Percentiles rank a stretch among this genome's conserved stretches.
Evolutionary conservation across 1,140 invertebrate genomes (phyloP).

Genomic region (Metaphire vulgaris): DNA sequence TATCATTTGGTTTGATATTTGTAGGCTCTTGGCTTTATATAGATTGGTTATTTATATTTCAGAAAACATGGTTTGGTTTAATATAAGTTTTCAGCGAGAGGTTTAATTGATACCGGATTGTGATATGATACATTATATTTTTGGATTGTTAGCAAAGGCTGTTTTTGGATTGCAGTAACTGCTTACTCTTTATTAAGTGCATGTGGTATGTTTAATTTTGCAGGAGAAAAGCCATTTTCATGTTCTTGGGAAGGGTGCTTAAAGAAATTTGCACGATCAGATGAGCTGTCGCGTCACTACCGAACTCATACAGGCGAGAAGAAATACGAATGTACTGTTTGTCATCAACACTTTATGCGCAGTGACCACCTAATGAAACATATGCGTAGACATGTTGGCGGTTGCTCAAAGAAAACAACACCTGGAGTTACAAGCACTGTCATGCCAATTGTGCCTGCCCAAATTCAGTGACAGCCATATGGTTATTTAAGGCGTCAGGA

Average conservation of each 20-base stretch:
- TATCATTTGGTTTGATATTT: too few species aligned
- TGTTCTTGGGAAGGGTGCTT: constrained; percentile 85
- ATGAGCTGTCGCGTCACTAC: constrained; percentile 82
- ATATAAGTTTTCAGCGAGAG: too few species aligned
- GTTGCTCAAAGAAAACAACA: background rate
- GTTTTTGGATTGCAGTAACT: too few species aligned
- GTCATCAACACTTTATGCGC: constrained; percentile 85
- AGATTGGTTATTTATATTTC: too few species aligned
- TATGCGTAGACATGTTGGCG: constrained; percentile 49
- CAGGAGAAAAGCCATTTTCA: constrained; percentile 50
- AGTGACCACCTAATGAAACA: constrained; percentile 57
- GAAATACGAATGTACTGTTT: constrained; percentile 80
- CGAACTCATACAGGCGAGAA: constrained; percentile 88
- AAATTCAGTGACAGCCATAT: too few species aligned
- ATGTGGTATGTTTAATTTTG: constrained; percentile 12
- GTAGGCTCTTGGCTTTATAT: too few species aligned
- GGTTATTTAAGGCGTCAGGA: too few species aligned
- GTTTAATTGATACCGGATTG: too few species aligned
- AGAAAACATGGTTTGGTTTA: too few species aligned
- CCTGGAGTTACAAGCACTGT: background rate
- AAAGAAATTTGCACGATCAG: constrained; percentile 82
- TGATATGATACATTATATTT: too few species aligned
- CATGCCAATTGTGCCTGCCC: background rate
- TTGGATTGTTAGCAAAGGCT: too few species aligned
- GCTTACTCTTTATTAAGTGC: too few species aligned